Evolutionary conservation across 2,113 vertebrate genomes (phyloP).

Genomic region (Tachysurus vachellii): DNA sequence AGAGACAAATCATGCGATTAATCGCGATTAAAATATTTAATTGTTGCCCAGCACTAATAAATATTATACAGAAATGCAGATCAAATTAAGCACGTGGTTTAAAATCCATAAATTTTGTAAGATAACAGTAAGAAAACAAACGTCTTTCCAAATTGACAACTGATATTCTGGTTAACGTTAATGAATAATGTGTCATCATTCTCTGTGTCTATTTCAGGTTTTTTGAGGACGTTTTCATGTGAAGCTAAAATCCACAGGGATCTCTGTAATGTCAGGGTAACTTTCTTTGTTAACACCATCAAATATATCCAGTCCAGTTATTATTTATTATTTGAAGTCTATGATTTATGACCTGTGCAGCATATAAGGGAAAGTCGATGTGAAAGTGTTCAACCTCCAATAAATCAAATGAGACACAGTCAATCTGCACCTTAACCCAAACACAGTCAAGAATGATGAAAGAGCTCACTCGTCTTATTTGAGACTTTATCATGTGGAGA

Average conservation of each 20-base stretch:
- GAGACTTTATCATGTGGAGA: background rate
- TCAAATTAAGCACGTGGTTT: background rate
- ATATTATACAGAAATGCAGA: background rate
- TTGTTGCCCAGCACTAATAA: too few species aligned
- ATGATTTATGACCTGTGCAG: constrained; percentile 80
- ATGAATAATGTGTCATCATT: background rate
- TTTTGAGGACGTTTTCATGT: background rate
- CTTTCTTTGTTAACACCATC: constrained; percentile 77
- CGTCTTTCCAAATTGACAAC: background rate
- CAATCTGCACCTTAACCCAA: constrained; percentile 80
- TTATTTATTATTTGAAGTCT: constrained; percentile 78
- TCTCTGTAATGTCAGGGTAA: constrained; percentile 73
- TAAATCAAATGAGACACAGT: constrained; percentile 76
- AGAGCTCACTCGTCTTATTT: background rate
- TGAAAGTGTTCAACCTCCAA: constrained; percentile 81
- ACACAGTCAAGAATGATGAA: constrained; percentile 78
- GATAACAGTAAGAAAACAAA: background rate
- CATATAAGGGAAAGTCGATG: constrained; percentile 80
- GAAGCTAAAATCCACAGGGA: background rate
- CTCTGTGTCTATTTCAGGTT: background rate
- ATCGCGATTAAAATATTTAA: too few species aligned
- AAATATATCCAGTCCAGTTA: constrained; percentile 79
- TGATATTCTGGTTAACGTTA: background rate
- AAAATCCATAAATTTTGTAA: background rate
- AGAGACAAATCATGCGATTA: too few species aligned